Conservation (phyloP, 2,888 invertebrate genomes). For the Dynastes tityus region DNA sequence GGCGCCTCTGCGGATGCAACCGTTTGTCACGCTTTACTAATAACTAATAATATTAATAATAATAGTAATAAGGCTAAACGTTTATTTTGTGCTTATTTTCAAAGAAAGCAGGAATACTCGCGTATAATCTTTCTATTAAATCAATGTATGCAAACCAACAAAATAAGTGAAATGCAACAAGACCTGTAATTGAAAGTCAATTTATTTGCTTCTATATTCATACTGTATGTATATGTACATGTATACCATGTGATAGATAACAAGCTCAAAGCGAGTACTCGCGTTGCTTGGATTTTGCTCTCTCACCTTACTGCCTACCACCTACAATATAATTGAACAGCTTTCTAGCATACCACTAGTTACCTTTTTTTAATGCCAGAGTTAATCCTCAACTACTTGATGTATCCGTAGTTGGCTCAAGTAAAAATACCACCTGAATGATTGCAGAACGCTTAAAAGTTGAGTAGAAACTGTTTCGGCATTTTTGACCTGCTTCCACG, state of each 20-base stretch:
- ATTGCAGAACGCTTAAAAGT: conserved; percentile 17
- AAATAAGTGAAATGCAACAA: conserved; percentile 43
- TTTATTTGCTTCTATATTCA: conserved; percentile 56
- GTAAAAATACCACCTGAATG: background rate
- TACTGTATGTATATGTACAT: background rate
- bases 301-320: conserved; percentile 61
- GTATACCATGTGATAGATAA: conserved; percentile 27
- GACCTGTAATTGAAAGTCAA: conserved; percentile 53
- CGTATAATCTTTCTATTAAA: background rate
- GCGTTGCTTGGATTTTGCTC: conserved; percentile 61
- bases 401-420: background rate
- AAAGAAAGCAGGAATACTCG: too few relatives aligned
- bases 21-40: too few relatives aligned
- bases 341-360: conserved; percentile 65
- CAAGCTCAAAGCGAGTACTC: conserved; percentile 57
- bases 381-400: conserved; percentile 11
- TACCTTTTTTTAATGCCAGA: conserved; percentile 48
- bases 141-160: background rate
- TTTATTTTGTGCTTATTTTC: too few relatives aligned
- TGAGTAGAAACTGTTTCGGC: conserved; percentile 5
- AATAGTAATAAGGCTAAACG: too few relatives aligned
- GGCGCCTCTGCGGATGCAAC: too few relatives aligned
- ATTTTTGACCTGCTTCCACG: conserved; percentile 20
- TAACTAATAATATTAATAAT: too few relatives aligned
- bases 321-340: conserved; percentile 64